Conservation (phyloP, 2,113 vertebrate genomes). For the Campylomormyrus numenius region DNA sequence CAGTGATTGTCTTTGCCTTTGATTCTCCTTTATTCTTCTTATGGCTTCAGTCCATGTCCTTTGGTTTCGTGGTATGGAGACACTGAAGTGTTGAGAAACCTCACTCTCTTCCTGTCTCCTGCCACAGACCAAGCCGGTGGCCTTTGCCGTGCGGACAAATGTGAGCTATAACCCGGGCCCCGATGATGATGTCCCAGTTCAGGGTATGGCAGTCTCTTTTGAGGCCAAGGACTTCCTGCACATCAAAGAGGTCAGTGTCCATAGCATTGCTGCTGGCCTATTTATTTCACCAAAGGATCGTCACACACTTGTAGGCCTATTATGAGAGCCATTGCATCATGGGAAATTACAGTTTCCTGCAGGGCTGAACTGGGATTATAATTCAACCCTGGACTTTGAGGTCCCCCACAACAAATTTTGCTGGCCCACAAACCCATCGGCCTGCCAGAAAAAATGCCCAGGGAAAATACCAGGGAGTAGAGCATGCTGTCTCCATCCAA, state of each 20-base stretch:
- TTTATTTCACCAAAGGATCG: not conserved
- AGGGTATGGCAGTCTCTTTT: conserved; percentile 94
- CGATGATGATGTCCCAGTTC: conserved; percentile 83
- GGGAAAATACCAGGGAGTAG: not conserved
- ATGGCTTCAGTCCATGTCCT: not conserved
- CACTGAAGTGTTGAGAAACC: not conserved
- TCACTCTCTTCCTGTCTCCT: not conserved
- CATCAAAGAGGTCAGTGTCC: conserved; percentile 85
- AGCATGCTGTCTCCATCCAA: not conserved
- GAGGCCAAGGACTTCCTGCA: conserved; percentile 96
- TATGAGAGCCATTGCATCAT: not conserved
- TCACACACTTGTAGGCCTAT: not conserved
- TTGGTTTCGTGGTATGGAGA: not conserved
- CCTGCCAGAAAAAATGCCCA: not conserved
- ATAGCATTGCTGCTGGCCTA: not conserved
- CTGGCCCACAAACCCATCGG: not conserved
- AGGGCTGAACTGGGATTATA: not conserved
- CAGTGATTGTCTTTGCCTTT: not conserved
- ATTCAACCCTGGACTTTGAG: not conserved
- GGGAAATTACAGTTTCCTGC: not conserved
- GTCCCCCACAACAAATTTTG: not conserved
- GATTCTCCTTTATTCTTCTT: not conserved
- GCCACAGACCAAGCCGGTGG: conserved; percentile 86
- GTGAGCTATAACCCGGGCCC: conserved; percentile 89
- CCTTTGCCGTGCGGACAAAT: conserved; percentile 91